These are phyloP conservation scores for Gasteruption jaculator DNA, from an alignment of 2,888 invertebrate genomes.

Conservation along the genomic window DNA sequence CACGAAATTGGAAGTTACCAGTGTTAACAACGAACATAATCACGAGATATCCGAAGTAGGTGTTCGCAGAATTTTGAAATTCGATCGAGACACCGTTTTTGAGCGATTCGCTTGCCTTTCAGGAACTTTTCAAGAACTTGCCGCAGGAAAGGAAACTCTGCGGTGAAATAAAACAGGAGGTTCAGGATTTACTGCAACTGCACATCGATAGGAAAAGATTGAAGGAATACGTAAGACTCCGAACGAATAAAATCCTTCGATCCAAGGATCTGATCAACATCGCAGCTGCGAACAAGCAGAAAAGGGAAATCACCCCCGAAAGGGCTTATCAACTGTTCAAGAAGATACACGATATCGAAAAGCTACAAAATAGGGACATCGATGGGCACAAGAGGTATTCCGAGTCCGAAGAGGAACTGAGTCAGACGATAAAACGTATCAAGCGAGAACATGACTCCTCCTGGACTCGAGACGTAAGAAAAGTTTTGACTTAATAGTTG, in stretches of 20 bases:
- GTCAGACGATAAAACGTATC: conserved; percentile 40
- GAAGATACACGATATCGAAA: conserved; percentile 44
- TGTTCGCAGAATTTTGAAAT: background rate
- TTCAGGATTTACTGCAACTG: conserved; percentile 44
- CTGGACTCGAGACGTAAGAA: conserved; percentile 43
- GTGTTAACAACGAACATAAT: conserved; percentile 52
- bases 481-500: background rate
- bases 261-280: conserved; percentile 49
- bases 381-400: conserved; percentile 31
- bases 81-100: background rate
- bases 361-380: conserved; percentile 35
- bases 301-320: conserved; percentile 41
- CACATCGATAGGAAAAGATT: conserved; percentile 46
- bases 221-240: conserved; percentile 44
- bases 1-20: conserved; percentile 50
- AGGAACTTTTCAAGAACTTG: conserved; percentile 46
- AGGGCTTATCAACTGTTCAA: conserved; percentile 42
- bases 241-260: conserved; percentile 44
- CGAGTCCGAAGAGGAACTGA: conserved; percentile 43
- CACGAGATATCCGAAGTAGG: conserved; percentile 50
- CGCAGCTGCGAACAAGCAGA: conserved; percentile 45
- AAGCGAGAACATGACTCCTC: conserved; percentile 40
- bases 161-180: conserved; percentile 46
- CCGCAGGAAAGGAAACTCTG: conserved; percentile 48
- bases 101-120: conserved; percentile 5